Conservation (phyloP, 2,113 vertebrate species). For the Pandion haliaetus region DNA sequence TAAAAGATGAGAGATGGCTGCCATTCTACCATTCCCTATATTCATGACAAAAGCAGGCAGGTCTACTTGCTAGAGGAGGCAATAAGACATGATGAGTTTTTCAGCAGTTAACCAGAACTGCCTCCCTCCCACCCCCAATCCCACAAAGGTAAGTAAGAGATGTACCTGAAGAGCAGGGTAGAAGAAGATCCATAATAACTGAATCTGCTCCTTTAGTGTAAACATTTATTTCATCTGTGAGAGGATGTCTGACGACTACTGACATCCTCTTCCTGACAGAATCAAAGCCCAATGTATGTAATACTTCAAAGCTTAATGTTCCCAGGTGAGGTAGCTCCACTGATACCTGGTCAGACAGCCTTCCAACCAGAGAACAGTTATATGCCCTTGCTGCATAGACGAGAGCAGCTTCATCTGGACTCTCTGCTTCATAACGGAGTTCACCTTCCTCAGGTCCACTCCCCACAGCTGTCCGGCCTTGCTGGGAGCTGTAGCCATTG, state of each 20-base stretch:
- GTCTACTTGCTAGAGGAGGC: not conserved
- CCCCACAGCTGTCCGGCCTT: constrained; percentile 16
- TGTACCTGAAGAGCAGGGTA: constrained; percentile 80
- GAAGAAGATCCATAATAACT: constrained; percentile 91
- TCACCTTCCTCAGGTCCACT: constrained; percentile 70
- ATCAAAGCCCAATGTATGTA: constrained; percentile 95
- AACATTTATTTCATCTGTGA: constrained; percentile 91
- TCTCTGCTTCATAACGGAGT: constrained; percentile 92
- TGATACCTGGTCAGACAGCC: constrained; percentile 90
- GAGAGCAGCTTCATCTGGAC: constrained; percentile 93
- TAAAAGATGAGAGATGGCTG: not conserved
- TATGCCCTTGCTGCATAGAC: constrained; percentile 94
- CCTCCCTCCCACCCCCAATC: not conserved
- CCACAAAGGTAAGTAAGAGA: not conserved
- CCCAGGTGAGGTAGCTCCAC: constrained; percentile 93
- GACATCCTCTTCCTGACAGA: constrained; percentile 95
- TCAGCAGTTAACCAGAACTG: not conserved
- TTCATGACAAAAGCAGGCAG: not conserved
- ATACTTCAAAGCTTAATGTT: constrained; percentile 88
- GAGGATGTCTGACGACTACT: constrained; percentile 91
- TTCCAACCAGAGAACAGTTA: constrained; percentile 87
- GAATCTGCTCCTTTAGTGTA: constrained; percentile 98
- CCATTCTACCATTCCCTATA: not conserved
- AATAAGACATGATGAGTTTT: not conserved
- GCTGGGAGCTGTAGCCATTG: constrained; percentile 65